Base-by-base conservation (phyloP, 2,888 invertebrate genomes). In the Drosophila mettleri region DNA sequence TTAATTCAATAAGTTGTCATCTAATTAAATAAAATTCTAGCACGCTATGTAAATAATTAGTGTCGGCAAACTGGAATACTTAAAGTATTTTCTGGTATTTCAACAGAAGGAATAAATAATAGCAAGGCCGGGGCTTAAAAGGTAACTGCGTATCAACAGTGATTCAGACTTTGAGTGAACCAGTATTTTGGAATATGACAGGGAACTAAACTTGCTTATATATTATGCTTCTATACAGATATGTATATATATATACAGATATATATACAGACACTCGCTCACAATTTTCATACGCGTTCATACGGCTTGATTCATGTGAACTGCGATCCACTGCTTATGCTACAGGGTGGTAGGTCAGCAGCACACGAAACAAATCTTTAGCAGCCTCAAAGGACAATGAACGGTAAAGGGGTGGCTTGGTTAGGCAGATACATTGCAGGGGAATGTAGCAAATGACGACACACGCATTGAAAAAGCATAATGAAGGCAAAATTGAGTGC, bases 401-500 rank as follows among this genome's bases (percentile, higher is more conserved):
- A 29, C 27, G 45, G 27, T 12, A 18, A 45, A 29, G 18, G 27
- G 45, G 27, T 16, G 12, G 18, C 29, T 52, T n/a, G 14, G n/a
- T 10, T 6, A n/a, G 49, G 22, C 12, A 33, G 29, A 24, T 8
- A 20, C 48, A 45, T 31, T 43, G 38, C 49, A 63, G 60, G 64
- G 45, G 45, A 29, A 29, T 29, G 72, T 68, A 27, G 74, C 31
- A 54, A 22, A 52, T 55, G 36, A 46, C 53, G 39, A 34, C 22
- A 53, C 34, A 58, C 27, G 2, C 59, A 43, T n/a, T 48, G 20
- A 33, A 14, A 31, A 29, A 51, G 38, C 38, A 38, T 39, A 22
- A n/a, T n/a, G n/a, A n/a, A 52, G 14, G 12, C 34, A n/a, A 52
- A 55, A 34, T 52, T 52, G n/a, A 57, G 38, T 69, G 69, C 63